Conservation (phyloP, 2,888 invertebrate genomes). For the Nymphalis polychloros region DNA sequence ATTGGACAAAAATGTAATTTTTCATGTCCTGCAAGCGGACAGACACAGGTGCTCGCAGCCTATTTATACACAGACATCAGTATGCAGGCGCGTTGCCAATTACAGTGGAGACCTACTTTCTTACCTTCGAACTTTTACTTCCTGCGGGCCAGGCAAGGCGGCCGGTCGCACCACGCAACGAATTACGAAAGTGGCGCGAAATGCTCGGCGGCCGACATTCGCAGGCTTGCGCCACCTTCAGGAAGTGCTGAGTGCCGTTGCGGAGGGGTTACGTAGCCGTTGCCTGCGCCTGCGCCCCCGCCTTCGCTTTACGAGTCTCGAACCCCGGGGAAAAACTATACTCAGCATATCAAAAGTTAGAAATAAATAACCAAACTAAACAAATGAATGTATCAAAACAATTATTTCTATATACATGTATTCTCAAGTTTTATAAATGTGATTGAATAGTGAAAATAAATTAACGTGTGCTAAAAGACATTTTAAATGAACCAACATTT, state of each 20-base stretch:
- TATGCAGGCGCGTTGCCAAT: constrained; percentile 80
- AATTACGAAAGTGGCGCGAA: constrained; percentile 82
- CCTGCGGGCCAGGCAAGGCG: constrained; percentile 78
- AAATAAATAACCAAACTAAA: too few relatives aligned
- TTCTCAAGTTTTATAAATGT: too few relatives aligned
- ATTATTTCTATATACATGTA: too few relatives aligned
- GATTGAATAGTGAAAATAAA: too few relatives aligned
- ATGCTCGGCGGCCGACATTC: constrained; percentile 81
- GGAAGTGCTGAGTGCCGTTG: constrained; percentile 78
- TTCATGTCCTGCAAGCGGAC: constrained; percentile 44
- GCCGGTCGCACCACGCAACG: constrained; percentile 79
- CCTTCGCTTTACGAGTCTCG: constrained; percentile 16
- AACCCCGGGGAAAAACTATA: not conserved
- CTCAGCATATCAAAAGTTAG: not conserved
- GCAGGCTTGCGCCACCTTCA: constrained; percentile 80
- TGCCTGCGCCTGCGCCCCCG: constrained; percentile 47
- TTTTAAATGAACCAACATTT: too few relatives aligned
- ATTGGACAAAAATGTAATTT: constrained; percentile 37
- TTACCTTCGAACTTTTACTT: constrained; percentile 83
- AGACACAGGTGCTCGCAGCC: constrained; percentile 62
- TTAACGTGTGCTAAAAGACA: too few relatives aligned
- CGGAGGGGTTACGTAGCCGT: constrained; percentile 76
- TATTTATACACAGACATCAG: constrained; percentile 71
- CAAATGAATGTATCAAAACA: too few relatives aligned
- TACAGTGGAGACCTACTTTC: constrained; percentile 81